Percentiles rank a stretch among this genome's conserved stretches.
phyloP scores from a whole-genome alignment of 2,797 vertebrate species.

The Manis crassicaudata region DNA sequence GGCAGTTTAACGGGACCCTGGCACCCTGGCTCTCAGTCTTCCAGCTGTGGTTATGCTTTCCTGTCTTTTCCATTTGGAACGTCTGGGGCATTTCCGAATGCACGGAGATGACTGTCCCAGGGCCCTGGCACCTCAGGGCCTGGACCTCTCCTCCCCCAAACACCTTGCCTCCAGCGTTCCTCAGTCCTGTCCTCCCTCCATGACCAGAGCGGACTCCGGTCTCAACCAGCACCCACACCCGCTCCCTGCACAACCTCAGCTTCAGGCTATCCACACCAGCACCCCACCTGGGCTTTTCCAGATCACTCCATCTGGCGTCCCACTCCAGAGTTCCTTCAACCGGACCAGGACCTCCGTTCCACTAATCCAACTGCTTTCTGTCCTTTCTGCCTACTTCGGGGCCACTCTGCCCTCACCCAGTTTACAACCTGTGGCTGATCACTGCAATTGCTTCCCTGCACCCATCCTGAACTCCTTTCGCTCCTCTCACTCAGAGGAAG shows the following conservation, averaged over 20 bases:
- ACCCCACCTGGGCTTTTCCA: no score
- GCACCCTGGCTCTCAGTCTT: not conserved
- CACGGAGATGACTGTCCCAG: not conserved
- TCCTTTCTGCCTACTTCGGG: rapidly evolving
- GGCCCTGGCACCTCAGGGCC: not conserved
- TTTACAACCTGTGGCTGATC: not conserved
- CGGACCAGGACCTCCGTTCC: not conserved
- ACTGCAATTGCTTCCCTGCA: no score
- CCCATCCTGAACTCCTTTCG: rapidly evolving
- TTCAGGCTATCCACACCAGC: not conserved
- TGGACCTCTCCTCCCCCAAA: not conserved
- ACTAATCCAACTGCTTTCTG: not conserved
- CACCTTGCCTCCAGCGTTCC: not conserved
- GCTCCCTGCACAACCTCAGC: not conserved
- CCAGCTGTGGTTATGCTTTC: not conserved
- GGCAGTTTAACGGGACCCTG: not conserved
- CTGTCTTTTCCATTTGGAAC: not conserved
- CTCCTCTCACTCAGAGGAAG: not conserved
- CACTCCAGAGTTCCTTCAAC: not conserved
- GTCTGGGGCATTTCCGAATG: not conserved
- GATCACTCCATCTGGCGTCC: no score
- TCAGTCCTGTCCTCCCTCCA: not conserved
- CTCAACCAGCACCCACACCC: not conserved
- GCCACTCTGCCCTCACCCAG: not conserved
- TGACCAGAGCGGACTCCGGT: not conserved